These are phyloP conservation scores for Isoperla grammatica DNA, from an alignment of 2,888 invertebrate genomes.

Conservation along the genomic window DNA sequence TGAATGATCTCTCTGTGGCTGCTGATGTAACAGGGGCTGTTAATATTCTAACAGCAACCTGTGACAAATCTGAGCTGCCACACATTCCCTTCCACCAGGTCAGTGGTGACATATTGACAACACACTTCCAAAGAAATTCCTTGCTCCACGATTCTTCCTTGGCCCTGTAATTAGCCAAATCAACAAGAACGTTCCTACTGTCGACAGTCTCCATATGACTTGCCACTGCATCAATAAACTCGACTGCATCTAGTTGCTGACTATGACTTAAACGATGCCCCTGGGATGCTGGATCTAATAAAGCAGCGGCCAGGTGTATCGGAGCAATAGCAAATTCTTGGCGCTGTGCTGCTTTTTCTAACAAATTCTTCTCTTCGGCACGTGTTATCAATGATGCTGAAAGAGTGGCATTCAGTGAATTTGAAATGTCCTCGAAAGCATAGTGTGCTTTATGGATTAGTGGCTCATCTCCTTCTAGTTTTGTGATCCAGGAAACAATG, in stretches of 20 bases:
- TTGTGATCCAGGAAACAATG: slow-evolving; percentile 22
- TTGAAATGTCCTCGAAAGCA: slow-evolving; percentile 13
- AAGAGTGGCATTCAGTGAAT: background rate
- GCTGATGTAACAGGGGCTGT: slow-evolving; percentile 19
- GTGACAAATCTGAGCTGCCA: slow-evolving; percentile 4
- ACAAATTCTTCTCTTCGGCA: background rate
- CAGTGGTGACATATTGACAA: slow-evolving; percentile 4
- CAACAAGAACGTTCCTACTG: background rate
- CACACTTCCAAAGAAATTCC: slow-evolving; percentile 1
- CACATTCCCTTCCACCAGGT: slow-evolving; percentile 18
- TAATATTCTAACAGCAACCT: slow-evolving; percentile 8
- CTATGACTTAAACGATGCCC: slow-evolving; percentile 9
- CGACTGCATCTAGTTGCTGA: slow-evolving; percentile 12
- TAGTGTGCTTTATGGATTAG: slow-evolving; percentile 18
- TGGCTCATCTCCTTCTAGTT: slow-evolving; percentile 24
- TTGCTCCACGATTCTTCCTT: slow-evolving; percentile 1
- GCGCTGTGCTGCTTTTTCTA: background rate
- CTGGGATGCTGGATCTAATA: slow-evolving; percentile 15
- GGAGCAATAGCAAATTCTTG: background rate
- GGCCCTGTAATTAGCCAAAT: slow-evolving; percentile 6
- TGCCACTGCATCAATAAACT: slow-evolving; percentile 3
- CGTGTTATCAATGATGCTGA: background rate
- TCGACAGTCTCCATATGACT: background rate
- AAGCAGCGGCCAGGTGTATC: slow-evolving; percentile 14
- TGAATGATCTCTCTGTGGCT: slow-evolving; percentile 19